A percentile compares a stretch with the other conserved stretches of the same genome.
These are phyloP conservation scores for Pterocles burchelli DNA, from an alignment of 2,113 vertebrate species.

Conservation along the genomic window DNA sequence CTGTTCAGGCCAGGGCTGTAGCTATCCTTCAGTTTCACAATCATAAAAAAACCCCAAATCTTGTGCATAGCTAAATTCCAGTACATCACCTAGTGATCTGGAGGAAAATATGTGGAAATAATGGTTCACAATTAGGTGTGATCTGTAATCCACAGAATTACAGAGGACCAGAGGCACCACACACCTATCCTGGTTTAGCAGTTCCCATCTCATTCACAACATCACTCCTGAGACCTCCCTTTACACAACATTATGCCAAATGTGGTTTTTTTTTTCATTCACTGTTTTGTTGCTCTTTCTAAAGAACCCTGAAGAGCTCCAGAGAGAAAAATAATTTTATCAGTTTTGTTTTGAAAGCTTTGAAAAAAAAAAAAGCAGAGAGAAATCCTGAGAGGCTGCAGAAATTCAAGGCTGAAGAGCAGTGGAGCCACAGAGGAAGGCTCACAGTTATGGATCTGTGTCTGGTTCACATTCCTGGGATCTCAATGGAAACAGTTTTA, in stretches of 20 bases:
- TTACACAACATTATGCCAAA: neutral
- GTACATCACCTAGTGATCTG: neutral
- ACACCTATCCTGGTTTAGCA: neutral
- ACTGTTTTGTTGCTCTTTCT: neutral
- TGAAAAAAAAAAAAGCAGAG: neutral
- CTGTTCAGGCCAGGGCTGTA: neutral
- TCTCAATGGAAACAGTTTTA: neutral
- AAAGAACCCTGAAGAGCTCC: conserved; percentile 17
- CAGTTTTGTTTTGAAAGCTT: neutral
- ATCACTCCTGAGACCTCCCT: neutral
- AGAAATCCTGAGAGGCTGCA: neutral
- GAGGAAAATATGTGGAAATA: neutral
- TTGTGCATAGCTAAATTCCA: neutral
- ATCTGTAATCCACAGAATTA: neutral
- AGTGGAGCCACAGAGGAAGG: neutral
- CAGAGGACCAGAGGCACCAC: neutral
- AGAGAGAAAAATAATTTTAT: neutral
- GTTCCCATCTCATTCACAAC: neutral
- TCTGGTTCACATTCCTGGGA: neutral
- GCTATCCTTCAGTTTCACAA: neutral
- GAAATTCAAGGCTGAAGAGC: neutral
- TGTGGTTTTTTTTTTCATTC: neutral
- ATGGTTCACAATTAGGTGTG: neutral
- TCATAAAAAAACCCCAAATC: neutral
- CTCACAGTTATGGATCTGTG: neutral